Evolutionary conservation across 2,797 vertebrate genomes (phyloP), one percentile per base, ranked within the genome.

Genomic region (Tokudaia muenninki): DNA sequence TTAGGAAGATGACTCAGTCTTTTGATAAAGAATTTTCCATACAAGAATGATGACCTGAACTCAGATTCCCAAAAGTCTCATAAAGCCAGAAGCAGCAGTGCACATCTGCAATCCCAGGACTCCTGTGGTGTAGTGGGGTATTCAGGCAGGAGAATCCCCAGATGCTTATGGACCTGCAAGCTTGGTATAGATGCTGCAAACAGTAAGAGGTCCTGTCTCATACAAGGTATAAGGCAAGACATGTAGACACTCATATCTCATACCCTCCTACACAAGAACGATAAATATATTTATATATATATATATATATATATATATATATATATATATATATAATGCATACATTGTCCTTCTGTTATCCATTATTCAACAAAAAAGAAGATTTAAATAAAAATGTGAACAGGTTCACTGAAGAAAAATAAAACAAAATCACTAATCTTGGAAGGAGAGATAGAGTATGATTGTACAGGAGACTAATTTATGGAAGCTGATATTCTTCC

Each of bases 321-420:
- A 41, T 41, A 41, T 41, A 41, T 41, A 41, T n/a, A 10, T 24
- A 7, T 21, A 16, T 31, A 34, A 6, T 13, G 34, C 9, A 74
- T 13, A 16, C 6, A 9, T 70, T 90, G 67, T 87, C 50, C 37
- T 77, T 63, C 31, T 26, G 9, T 65, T 95, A 13, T 13, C 92
- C 21, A n/a, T 57, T 57, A 78, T 65, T 94, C 22, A 95, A 81
- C 80, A 72, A 74, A 82, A 67, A 81, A 61, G 37, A 10, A 91
- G 2, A 31, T 63, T 72, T 77, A 52, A 87, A 52, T 17, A 72
- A 92, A 87, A 80, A 74, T 17, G 2, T 21, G 26, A 72, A 37
- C 34, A 59, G 63, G 4, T 14, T 67, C 14, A 84, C 16, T 37
- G 37, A 90, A 16, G 63, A 90, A 93, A 94, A 70, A 4, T 78